A percentile compares a stretch with the other conserved stretches of the same genome.
These are phyloP conservation scores for Bombus waltoni DNA, from an alignment of 1,140 invertebrate species.

Conservation along the genomic window DNA sequence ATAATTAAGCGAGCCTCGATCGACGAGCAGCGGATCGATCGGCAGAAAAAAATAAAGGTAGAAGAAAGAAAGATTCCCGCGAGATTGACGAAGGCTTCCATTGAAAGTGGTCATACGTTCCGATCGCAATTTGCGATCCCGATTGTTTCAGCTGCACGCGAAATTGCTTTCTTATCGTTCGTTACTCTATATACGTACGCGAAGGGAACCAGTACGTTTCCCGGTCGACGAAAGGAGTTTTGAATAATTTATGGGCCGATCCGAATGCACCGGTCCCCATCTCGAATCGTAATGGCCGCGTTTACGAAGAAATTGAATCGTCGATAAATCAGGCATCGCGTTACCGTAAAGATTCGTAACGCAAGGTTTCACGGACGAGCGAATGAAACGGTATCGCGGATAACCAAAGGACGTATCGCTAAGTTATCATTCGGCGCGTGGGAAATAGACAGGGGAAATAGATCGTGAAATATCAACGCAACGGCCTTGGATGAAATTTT, in stretches of 20 bases:
- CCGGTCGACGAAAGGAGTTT: neutral
- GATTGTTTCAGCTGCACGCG: slow-evolving; percentile 18
- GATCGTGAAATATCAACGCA: neutral
- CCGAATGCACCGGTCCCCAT: neutral
- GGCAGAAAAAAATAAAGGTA: no score
- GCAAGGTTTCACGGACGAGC: neutral
- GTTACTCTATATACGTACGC: neutral
- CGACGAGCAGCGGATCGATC: slow-evolving; percentile 8
- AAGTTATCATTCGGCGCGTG: neutral
- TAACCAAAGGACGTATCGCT: neutral
- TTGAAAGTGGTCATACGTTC: slow-evolving; percentile 13
- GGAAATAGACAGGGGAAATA: no score
- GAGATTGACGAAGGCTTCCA: neutral
- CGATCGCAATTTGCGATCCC: slow-evolving; percentile 22
- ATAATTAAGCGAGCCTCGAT: slow-evolving; percentile 57
- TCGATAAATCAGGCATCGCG: slow-evolving; percentile 4
- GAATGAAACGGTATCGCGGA: neutral
- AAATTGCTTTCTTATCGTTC: slow-evolving; percentile 35
- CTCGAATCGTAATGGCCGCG: neutral
- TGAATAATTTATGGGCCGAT: slow-evolving; percentile 23
- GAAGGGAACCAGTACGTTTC: neutral
- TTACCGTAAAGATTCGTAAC: neutral
- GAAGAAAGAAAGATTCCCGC: neutral
- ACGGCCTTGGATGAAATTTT: neutral
- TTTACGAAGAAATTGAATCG: slow-evolving; percentile 17